Evolutionary conservation across 92 coral and sea anemone genomes (phyloP), one percentile per base, ranked within the genome.

Genomic region (Heteractis magnifica): DNA sequence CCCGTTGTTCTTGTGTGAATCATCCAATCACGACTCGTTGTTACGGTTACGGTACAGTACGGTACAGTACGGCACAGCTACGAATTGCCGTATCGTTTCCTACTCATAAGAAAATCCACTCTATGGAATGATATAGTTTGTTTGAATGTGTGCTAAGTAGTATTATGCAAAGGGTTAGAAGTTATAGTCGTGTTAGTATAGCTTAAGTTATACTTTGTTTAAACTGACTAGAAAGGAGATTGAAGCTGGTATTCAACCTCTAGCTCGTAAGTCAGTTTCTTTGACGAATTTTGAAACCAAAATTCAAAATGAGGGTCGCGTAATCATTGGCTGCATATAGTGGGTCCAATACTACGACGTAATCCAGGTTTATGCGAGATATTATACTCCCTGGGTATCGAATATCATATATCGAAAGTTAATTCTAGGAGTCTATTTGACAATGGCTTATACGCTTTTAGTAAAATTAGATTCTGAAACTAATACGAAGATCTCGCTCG

Each of bases 241-340:
- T n/a, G 73, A 26, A 68, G 73, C 73, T 68, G 73, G 73, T 68
- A 68, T 68, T 68, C 73, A 68, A 23, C 23, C 73, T 68, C 16
- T 23, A 23, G 73, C 73, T 68, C 9, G 73, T 7, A 62, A 23
- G 73, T 68, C 73, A 68, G 73, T 68, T 68, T 68, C 20, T 68
- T 68, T 68, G 73, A 68, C 73, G 73, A 65, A 68, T 68, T 74
- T 74, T 74, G 49, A 49, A 74, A 49, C 14, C 52, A 14, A 74
- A 49, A 49, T 74, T 41, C 20, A 13, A 10, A 44, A 53, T 14
- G 77, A 65, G 72, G 19, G 72, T 16, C 16, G 41, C 1, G 44
- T 34, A 34, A 34, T 34, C 44, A 34, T 34, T 34, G 53, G 78
- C 78, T 74, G 78, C 78, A 74, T 55, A 12, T 34, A 74, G 78